Base-by-base conservation (phyloP, 2,113 vertebrate species). In the Dryoscopus gambensis region DNA sequence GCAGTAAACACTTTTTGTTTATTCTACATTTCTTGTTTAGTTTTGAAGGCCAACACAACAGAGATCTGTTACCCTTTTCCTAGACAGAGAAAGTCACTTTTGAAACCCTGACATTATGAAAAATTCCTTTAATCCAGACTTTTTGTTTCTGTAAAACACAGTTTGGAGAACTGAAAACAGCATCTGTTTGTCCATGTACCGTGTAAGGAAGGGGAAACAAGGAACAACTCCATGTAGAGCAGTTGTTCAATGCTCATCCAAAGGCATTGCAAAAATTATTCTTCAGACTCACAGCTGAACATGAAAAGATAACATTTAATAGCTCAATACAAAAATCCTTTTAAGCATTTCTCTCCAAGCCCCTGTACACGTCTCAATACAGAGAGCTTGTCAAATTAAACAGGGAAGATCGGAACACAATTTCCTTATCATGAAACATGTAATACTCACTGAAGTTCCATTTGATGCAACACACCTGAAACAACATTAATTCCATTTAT, bases 181-280 rank as follows among this genome's bases (percentile, higher is more conserved):
- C 0, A 5, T 23, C 40, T 86, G 25, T 23, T 25, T 79, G 9
- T 42, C 7, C 2, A 47, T 0, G 2, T 21, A 30, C 10, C 4
- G 3, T 15, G 14, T 9, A 49, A 68, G 50, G 37, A 76, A 81
- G 14, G 28, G 28, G 24, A 81, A 75, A 65, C 13, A 53, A 65
- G 5, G 37, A 53, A 15, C n/a, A 63, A 15, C 22, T 53, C 46
- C 33, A 25, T 1, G 2, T 35, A 49, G 64, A 18, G 5, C 14
- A 63, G 25, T 13, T 57, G 6, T 71, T 86, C 13, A 28, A 5
- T 28, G 23, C 18, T 27, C 0, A 0, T 25, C 47, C 42, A 67
- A 78, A 94, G 18, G 10, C 28, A n/a, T 10, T 62, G 37, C 14
- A 24, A 87, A 55, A 91, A 5, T 39, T 64, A 31, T 0, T 1